A percentile compares a stretch with the other conserved stretches of the same genome.
Conservation (phyloP, 2,113 vertebrate genomes). For the Antechinus stuartii region DNA sequence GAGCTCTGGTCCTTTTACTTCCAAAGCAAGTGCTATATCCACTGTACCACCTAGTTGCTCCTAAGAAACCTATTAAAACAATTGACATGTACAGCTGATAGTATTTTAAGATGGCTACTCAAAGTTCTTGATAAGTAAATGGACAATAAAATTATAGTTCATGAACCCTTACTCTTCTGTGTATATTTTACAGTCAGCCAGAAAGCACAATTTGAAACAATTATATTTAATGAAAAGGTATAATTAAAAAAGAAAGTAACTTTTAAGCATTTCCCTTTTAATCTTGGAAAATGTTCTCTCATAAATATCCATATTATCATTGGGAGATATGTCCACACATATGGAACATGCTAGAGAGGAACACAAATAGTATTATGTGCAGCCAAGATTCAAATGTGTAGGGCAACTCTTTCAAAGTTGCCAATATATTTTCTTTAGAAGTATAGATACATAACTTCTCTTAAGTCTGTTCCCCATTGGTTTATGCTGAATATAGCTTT, state of each 20-base stretch:
- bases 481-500: too few relatives aligned
- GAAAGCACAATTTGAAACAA: neutral
- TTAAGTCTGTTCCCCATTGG: too few relatives aligned
- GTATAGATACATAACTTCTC: too few relatives aligned
- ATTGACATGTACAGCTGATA: neutral
- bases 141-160: neutral
- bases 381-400: too few relatives aligned
- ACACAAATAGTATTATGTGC: too few relatives aligned
- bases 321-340: neutral
- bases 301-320: neutral
- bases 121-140: neutral
- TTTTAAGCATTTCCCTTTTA: neutral
- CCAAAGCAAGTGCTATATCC: too few relatives aligned
- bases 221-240: neutral
- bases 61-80: neutral
- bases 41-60: too few relatives aligned
- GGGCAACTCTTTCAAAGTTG: too few relatives aligned
- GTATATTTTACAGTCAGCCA: neutral
- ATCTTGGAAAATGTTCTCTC: neutral
- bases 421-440: too few relatives aligned
- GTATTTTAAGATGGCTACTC: neutral
- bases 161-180: neutral
- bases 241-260: neutral
- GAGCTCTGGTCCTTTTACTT: too few relatives aligned
- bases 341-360: neutral